Evolutionary conservation across 2,113 vertebrate genomes (phyloP), one percentile per base, ranked within the genome.

Genomic region (Pampusana beccarii): DNA sequence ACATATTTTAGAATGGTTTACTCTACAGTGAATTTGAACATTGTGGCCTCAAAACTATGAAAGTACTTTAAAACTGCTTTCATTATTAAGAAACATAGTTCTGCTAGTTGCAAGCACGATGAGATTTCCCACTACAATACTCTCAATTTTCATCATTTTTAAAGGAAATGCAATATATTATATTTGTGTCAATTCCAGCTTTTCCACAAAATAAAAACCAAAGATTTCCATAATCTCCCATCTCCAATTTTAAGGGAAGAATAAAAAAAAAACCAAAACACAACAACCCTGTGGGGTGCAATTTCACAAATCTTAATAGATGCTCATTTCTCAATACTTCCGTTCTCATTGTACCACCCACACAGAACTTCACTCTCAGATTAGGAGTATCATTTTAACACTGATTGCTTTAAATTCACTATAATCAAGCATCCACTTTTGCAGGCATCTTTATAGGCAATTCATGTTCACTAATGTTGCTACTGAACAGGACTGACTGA

Each of bases 371-470:
- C 31, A 42, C 40, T 44, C 82, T 81, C 72, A 51, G 46, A 93
- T 66, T 60, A 92, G 42, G 42, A 92, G 42, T 53, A 96, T 56
- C 81, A 86, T 90, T 93, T 88, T 83, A 90, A 96, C 0, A 0
- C 60, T 83, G 90, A 93, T 54, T 93, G 61, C 72, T 71, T 57
- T 86, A 90, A 90, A 96, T 88, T 88, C 88, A 86, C 90, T 65
- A 60, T 83, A 92, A 88, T 94, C 86, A 88, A 93, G 90, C 75
- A 90, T 48, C 38, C 66, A 83, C 72, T 95, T 95, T 64, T 57
- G 80, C 53, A 80, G 53, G 62, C 54, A 88, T 80, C 81, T 77
- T 90, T 74, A 93, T 0, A 73, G 54, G 79, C 67, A 93, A 81
- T 66, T 54, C 67, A 40, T 13, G 33, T 40, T 95, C 91, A 83